Evolutionary conservation across 2,797 vertebrate genomes (phyloP).

Genomic region (Malurus leucopterus): DNA sequence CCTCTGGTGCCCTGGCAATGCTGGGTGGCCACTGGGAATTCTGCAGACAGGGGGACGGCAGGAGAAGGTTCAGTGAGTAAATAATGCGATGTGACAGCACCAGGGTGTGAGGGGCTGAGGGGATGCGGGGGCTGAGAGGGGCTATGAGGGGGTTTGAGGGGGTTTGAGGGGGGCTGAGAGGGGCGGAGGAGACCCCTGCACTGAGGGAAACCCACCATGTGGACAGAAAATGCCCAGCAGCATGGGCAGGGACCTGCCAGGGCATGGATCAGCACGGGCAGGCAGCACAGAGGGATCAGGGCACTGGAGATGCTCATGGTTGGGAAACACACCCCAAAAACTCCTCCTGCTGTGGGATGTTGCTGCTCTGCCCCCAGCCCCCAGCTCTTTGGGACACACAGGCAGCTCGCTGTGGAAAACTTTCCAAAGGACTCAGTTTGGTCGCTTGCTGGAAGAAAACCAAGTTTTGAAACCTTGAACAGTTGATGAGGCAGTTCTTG

Average conservation of each 20-base stretch:
- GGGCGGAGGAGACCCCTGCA: not conserved
- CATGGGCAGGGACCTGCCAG: not conserved
- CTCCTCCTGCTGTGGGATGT: rapidly evolving
- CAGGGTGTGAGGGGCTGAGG: not conserved
- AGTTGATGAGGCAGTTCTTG: not conserved
- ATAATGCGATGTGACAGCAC: not conserved
- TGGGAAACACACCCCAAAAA: not conserved
- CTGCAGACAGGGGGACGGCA: not conserved
- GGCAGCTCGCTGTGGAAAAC: rapidly evolving
- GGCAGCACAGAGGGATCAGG: not conserved
- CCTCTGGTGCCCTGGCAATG: rapidly evolving
- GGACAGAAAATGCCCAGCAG: not conserved
- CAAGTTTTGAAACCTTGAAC: constrained; percentile 31
- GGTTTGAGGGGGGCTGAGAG: not conserved
- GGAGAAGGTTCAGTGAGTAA: not conserved
- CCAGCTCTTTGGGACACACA: rapidly evolving
- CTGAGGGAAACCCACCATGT: not conserved
- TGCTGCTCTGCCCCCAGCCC: not conserved
- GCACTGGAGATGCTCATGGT: not conserved
- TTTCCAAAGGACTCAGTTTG: not conserved
- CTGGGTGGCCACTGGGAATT: not conserved
- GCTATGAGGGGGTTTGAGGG: not conserved
- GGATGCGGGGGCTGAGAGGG: not conserved
- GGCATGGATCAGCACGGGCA: not conserved
- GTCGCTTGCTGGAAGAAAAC: not conserved